Percentiles rank a stretch among this genome's conserved stretches.
These are phyloP conservation scores for Aporophyla nigra DNA, from an alignment of 2,888 invertebrate genomes.

Conservation along the genomic window DNA sequence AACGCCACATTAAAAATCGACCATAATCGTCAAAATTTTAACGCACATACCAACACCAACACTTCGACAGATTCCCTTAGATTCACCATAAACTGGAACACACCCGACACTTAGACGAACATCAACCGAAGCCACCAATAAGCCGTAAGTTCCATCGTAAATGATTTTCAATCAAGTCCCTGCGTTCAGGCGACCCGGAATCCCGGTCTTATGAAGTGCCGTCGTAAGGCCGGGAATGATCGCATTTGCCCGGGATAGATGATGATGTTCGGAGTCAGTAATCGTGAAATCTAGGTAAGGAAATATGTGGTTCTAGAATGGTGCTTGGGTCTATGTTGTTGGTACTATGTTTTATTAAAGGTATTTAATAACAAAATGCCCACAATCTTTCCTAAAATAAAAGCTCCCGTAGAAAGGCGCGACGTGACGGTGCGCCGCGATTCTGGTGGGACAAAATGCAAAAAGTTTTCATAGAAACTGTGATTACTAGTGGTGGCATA, in stretches of 20 bases:
- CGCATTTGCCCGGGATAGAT: conserved; percentile 55
- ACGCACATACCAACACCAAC: neutral
- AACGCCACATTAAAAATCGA: neutral
- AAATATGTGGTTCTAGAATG: neutral
- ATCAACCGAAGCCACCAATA: conserved; percentile 38
- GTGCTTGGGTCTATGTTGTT: neutral
- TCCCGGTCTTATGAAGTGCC: conserved; percentile 30
- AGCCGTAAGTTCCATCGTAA: conserved; percentile 58
- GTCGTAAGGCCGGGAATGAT: conserved; percentile 45
- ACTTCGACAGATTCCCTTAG: neutral
- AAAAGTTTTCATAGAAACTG: too few species aligned
- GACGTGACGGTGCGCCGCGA: too few species aligned
- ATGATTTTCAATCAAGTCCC: conserved; percentile 71
- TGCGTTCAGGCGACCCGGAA: conserved; percentile 14
- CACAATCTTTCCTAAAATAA: too few species aligned
- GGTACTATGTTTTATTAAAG: neutral
- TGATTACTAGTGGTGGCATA: too few species aligned
- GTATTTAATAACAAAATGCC: neutral
- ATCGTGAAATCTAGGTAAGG: neutral
- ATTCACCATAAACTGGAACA: conserved; percentile 13
- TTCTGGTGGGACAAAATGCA: too few species aligned
- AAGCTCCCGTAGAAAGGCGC: too few species aligned
- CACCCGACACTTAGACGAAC: conserved; percentile 14
- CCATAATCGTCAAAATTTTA: neutral
- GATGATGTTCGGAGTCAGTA: conserved; percentile 30